phyloP scores from a whole-genome alignment of 2,888 invertebrate species.

The Mythimna pallens region DNA sequence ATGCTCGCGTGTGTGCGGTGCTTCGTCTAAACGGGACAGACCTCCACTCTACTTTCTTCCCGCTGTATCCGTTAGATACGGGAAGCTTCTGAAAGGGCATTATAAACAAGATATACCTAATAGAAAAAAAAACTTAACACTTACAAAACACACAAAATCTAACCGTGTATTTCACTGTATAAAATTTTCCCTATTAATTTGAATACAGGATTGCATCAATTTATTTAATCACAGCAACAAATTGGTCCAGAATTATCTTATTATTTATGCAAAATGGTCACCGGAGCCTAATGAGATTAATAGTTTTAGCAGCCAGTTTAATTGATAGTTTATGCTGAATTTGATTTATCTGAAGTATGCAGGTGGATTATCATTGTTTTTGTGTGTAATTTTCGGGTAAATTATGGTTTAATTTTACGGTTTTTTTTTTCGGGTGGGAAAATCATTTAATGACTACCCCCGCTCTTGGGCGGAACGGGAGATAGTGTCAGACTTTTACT shows the following conservation, averaged over 20 bases:
- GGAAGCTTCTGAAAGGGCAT: no score
- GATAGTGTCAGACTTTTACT: no score
- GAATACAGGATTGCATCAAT: slow-evolving; percentile 17
- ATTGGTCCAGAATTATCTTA: slow-evolving; percentile 39
- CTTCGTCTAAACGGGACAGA: no score
- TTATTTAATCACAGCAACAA: slow-evolving; percentile 35
- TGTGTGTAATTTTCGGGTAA: background rate
- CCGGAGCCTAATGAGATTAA: slow-evolving; percentile 56
- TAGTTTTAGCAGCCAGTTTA: slow-evolving; percentile 55
- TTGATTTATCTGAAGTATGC: slow-evolving; percentile 53
- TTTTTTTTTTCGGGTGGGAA: no score
- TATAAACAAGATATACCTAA: no score
- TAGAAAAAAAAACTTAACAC: background rate
- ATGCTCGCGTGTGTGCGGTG: no score
- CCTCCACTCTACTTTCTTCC: no score
- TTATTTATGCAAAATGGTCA: slow-evolving; percentile 57
- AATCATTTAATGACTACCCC: no score
- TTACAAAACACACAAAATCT: no score
- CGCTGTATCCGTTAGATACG: no score
- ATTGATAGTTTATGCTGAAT: slow-evolving; percentile 54
- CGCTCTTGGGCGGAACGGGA: no score
- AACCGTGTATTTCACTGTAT: slow-evolving; percentile 2
- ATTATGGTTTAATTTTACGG: slow-evolving; percentile 5
- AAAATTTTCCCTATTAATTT: background rate
- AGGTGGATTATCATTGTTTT: slow-evolving; percentile 23